Evolutionary conservation across 2,888 invertebrate species (phyloP).

Genomic region (Andrena praecox): DNA sequence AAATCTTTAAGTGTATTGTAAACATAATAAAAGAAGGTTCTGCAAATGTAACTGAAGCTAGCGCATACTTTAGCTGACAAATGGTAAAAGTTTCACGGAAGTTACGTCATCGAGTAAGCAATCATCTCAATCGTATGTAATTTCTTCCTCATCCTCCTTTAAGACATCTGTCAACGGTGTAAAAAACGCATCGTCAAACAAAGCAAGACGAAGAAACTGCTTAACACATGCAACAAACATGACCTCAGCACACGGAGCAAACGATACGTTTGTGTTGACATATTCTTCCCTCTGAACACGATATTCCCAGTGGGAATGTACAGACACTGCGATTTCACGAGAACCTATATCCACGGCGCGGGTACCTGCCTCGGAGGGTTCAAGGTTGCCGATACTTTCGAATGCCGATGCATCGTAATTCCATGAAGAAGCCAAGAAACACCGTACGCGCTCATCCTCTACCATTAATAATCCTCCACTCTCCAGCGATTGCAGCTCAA

Average conservation of each 20-base stretch:
- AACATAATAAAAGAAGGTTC: too few relatives aligned
- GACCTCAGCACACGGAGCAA: slow-evolving; percentile 1
- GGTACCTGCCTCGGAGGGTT: slow-evolving; percentile 52
- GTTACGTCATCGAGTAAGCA: too few relatives aligned
- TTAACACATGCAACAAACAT: slow-evolving; percentile 1
- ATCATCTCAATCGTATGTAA: too few relatives aligned
- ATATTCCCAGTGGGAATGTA: slow-evolving; percentile 19
- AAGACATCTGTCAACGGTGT: background rate
- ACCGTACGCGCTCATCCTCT: background rate
- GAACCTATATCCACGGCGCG: slow-evolving; percentile 37
- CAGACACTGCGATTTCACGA: slow-evolving; percentile 60
- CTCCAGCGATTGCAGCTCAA: background rate
- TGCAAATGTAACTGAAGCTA: too few relatives aligned
- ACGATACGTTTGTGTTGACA: slow-evolving; percentile 21
- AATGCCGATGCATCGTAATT: slow-evolving; percentile 37
- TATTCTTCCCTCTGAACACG: slow-evolving; percentile 23
- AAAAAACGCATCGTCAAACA: background rate
- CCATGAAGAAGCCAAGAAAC: slow-evolving; percentile 10
- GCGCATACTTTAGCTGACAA: too few relatives aligned
- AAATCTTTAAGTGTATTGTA: too few relatives aligned
- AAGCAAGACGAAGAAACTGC: background rate
- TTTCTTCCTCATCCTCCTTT: too few relatives aligned
- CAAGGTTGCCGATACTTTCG: slow-evolving; percentile 55
- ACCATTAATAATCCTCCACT: slow-evolving; percentile 7
- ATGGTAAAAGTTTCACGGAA: too few relatives aligned